Evolutionary conservation across 2,888 invertebrate genomes (phyloP), one percentile per base, ranked within the genome.

Genomic region (Cryptocheilus praepositus): DNA sequence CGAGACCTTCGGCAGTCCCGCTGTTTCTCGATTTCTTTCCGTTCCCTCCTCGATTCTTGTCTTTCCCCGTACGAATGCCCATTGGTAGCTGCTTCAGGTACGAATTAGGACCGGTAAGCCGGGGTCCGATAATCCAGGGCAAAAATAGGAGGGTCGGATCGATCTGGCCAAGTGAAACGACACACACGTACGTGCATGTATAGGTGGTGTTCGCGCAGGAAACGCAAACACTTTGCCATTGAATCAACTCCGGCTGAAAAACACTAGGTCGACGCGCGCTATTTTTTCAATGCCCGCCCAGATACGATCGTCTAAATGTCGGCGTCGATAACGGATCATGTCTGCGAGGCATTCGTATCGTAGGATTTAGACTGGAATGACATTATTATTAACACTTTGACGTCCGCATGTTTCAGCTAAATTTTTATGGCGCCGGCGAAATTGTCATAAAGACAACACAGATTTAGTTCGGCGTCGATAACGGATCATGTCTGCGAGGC

Each of bases 91-190:
- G 66, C 60, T 53, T 60, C 51, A 70, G 73, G 67, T 64, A 69
- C 65, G 70, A 73, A 77, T 77, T 79, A 76, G 72, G 65, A 74
- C 67, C 64, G 70, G 72, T 64, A 72, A 72, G 76, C 61, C 67
- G 54, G 58, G 54, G 57, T 62, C 65, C 64, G 63, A 72, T 72
- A 72, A 79, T 72, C 61, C 67, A 36, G 46, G 25, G 59, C 51
- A 69, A 73, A 73, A 76, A 67, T 67, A 62, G 61, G 25, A 46
- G 21, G 25, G 53, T 52, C 28, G 28, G 36, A 69, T 74, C 72
- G 71, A 71, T 67, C 51, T 55, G 22, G 22, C 53, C 53, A 53
- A 22, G 21, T 52, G n/a, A 21, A 3, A n/a, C 43, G 36, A 36
- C 49, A 18, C 49, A 49, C 49, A 49, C 49, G 49, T 18, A 18